Evolutionary conservation across 2,113 vertebrate genomes (phyloP), one percentile per base, ranked within the genome.

Genomic region (Lichenostomus cassidix): DNA sequence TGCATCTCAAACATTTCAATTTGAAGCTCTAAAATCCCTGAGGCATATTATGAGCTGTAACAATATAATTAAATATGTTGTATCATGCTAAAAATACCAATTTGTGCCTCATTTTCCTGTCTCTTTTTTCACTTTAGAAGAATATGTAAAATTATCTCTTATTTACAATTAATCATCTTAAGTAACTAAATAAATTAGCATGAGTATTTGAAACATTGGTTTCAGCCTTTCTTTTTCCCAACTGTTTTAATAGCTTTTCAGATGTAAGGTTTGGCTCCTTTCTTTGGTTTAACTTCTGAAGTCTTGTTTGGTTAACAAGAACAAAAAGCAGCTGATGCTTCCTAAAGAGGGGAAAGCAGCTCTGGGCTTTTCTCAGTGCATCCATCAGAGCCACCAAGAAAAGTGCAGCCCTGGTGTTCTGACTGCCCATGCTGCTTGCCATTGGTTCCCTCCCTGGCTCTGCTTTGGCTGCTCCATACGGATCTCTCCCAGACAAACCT

Each of bases 171-270:
- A 70, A 37, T 81, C 2, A 64, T 60, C 59, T 83, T 98, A 98
- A 88, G 98, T 99, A 96, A 98, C 98, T 98, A 98, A 97, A 99
- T 98, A 68, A 98, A 98, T 90, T 99, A 99, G 50, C 98, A 98
- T 68, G 92, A 98, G 87, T 99, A 98, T 97, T 97, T 98, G 62
- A 97, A 98, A 15, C 98, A 99, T 98, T 81, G 98, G 98, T 97
- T 98, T 98, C 4, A 98, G 99, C 55, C 97, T 92, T 90, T 98
- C 21, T 97, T 98, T 96, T 98, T 97, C 94, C 95, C 97, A 65
- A 97, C 98, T 84, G 98, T 98, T 2, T 97, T 98, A 69, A 97
- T 97, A 47, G 94, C 93, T 2, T 92, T 97, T 3, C 3, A 11
- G 2, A 76, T 70, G 16, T 7, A 60, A 56, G 53, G 7, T 70